Conservation (phyloP, 2,888 invertebrate genomes). For the Patella pellucida region DNA sequence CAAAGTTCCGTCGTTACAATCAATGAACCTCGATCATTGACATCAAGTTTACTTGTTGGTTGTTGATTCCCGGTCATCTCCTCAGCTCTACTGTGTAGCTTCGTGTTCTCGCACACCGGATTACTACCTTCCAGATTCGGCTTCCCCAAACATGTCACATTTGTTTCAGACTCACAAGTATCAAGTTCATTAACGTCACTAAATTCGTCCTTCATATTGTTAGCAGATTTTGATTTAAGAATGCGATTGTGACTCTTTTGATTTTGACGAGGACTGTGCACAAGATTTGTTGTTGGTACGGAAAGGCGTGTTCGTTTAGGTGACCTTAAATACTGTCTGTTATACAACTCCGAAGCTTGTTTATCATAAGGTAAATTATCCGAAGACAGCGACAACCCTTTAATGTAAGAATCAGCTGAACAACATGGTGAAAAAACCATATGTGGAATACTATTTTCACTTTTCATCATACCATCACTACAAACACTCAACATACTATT, state of each 20-base stretch:
- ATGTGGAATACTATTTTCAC: background rate
- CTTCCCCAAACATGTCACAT: too few relatives aligned
- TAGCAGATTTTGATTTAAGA: background rate
- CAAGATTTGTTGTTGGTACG: background rate
- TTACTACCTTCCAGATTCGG: too few relatives aligned
- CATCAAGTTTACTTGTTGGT: background rate
- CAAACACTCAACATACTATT: background rate
- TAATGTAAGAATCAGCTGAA: background rate
- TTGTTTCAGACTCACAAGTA: too few relatives aligned
- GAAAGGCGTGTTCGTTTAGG: background rate
- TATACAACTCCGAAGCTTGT: background rate
- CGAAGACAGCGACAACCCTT: background rate
- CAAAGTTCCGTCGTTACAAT: background rate
- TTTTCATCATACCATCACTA: background rate
- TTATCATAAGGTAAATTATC: background rate
- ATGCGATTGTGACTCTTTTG: background rate
- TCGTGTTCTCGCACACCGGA: too few relatives aligned
- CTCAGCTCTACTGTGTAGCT: too few relatives aligned
- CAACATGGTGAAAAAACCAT: constrained; percentile 5
- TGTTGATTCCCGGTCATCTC: too few relatives aligned
- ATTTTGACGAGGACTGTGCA: background rate
- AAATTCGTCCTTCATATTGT: background rate
- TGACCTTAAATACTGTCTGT: background rate
- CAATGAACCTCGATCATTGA: background rate
- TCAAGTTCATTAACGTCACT: too few relatives aligned